Evolutionary conservation across 2,113 vertebrate genomes (phyloP), one percentile per base, ranked within the genome.

Genomic region (Xyrauchen texanus): DNA sequence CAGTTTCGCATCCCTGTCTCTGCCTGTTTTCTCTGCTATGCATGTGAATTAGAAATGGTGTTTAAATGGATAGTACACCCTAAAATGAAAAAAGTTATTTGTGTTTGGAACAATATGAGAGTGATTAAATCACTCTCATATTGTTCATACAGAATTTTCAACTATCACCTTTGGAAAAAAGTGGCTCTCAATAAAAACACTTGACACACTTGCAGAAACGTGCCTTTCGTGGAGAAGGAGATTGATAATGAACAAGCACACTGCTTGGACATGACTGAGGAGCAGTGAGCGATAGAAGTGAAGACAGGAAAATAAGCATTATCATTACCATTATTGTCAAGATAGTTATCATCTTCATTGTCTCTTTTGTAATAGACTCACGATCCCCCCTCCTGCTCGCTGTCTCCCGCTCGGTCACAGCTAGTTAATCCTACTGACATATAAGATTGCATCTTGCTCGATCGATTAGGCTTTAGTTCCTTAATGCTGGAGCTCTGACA

Each of bases 381-480:
- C 13, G 0, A 15, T 6, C 7, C 53, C 11, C 65, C 49, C 62
- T 45, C 34, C 34, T 55, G 49, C 73, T 57, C 0, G 0, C 21
- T n/a, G 12, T 70, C 55, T 58, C 13, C 13, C 15, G 21, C 61
- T 34, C 21, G 3, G 21, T 34, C 6, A 9, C 34, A 4, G 3
- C 3, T 16, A 8, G 12, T 76, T 62, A 81, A 82, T 85, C 77
- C 80, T 63, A 68, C 60, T 68, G 64, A 71, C 68, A 86, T 80
- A 62, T 69, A 64, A 75, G 66, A 73, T 66, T 11, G n/a, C 60
- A 68, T 87, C 63, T 79, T 52, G 34, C 34, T 47, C 68, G 10
- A 82, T 60, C 70, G 77, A 86, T 60, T 69, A 66, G 51, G 68
- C n/a, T 55, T 62, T 81, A 68, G 83, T 73, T 67, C 72, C 67